Percentiles rank a stretch among this genome's conserved stretches.
Evolutionary conservation across 2,797 vertebrate genomes (phyloP).

Genomic region (Geotrypetes seraphini): DNA sequence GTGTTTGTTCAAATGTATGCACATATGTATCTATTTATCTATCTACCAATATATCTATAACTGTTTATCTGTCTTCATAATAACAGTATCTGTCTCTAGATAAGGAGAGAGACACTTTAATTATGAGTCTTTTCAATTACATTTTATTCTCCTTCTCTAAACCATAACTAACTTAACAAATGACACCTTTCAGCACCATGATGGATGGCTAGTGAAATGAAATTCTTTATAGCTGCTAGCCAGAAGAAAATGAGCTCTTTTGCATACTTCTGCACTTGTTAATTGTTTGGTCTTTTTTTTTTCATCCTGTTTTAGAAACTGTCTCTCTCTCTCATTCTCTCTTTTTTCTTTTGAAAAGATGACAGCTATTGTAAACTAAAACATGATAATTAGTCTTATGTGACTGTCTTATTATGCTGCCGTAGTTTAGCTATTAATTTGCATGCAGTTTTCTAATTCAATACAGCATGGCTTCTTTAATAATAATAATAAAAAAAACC

Average conservation of each 20-base stretch:
- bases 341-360: slow-evolving; percentile 34
- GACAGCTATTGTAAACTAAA: slow-evolving; percentile 38
- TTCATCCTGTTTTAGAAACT: slow-evolving; percentile 28
- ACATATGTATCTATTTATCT: too few relatives aligned
- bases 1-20: too few relatives aligned
- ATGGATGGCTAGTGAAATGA: slow-evolving; percentile 45
- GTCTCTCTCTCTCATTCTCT: slow-evolving; percentile 22
- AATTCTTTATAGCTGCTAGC: slow-evolving; percentile 41
- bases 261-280: slow-evolving; percentile 26
- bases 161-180: slow-evolving; percentile 38
- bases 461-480: slow-evolving; percentile 14
- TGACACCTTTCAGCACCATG: slow-evolving; percentile 38
- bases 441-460: slow-evolving; percentile 38
- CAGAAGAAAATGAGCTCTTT: slow-evolving; percentile 41
- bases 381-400: slow-evolving; percentile 47
- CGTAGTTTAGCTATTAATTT: slow-evolving; percentile 36
- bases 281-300: slow-evolving; percentile 33
- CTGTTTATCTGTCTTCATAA: too few relatives aligned
- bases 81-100: too few relatives aligned
- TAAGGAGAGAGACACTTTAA: too few relatives aligned
- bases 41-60: too few relatives aligned
- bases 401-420: slow-evolving; percentile 39
- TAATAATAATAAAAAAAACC: too few relatives aligned
- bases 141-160: slow-evolving; percentile 14
- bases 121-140: neutral